phyloP scores from a whole-genome alignment of 30 jellyfish, hydroid and myxozoan species.

The Sanderia malayensis region DNA sequence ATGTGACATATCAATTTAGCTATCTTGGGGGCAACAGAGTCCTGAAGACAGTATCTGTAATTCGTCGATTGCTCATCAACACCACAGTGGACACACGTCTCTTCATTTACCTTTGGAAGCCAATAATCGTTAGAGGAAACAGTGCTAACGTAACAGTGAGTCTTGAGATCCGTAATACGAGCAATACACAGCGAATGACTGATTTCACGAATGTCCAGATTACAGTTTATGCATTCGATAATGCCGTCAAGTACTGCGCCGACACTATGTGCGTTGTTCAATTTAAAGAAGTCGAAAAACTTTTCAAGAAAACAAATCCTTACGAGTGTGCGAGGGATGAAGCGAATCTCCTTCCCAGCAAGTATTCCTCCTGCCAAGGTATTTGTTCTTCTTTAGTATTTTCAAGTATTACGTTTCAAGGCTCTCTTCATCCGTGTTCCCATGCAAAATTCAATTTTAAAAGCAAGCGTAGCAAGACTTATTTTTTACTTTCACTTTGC shows the following conservation, averaged over 20 bases:
- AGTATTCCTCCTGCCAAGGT: slow-evolving; percentile 37
- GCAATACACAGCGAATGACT: neutral
- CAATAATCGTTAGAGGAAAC: slow-evolving; percentile 21
- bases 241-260: slow-evolving; percentile 30
- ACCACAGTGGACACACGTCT: slow-evolving; percentile 20
- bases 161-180: neutral
- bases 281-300: neutral
- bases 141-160: slow-evolving; percentile 9
- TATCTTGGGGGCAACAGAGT: neutral
- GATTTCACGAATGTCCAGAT: neutral
- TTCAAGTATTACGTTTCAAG: no score
- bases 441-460: no score
- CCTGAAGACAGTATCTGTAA: neutral
- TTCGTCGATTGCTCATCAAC: slow-evolving; percentile 38
- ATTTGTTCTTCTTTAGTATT: neutral
- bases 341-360: slow-evolving; percentile 5
- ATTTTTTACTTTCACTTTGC: no score
- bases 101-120: slow-evolving; percentile 37
- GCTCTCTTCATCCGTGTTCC: neutral
- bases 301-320: slow-evolving; percentile 10
- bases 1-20: neutral
- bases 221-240: slow-evolving; percentile 1
- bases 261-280: slow-evolving; percentile 26
- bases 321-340: slow-evolving; percentile 47
- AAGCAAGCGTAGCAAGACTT: no score